Evolutionary conservation across 2,888 invertebrate genomes (phyloP), one percentile per base, ranked within the genome.

Genomic region (Ophraella communa): DNA sequence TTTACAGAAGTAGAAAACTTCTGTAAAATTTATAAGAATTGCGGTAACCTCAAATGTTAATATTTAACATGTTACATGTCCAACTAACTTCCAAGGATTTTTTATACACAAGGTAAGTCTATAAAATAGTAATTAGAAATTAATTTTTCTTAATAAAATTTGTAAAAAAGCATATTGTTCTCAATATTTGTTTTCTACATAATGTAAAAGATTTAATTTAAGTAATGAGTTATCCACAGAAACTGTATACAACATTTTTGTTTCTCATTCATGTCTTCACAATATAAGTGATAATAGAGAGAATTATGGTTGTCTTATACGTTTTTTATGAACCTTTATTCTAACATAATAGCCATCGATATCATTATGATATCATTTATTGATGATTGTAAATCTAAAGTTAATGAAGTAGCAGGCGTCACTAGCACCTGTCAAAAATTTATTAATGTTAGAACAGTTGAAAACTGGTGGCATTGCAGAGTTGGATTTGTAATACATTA

Each of bases 381-480:
- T 80, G 77, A 75, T 74, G 76, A 76, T 78, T 80, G 78, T 81
- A 80, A 80, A 80, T 80, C 80, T 79, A 76, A 72, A 76, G 76
- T 77, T 79, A 79, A 79, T 78, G 77, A 79, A 79, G 78, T 79
- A 80, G 78, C 74, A 77, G 77, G 76, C 77, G 79, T 80, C 79
- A 76, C 73, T 74, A 71, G 77, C 80, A 81, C 80, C 80, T 81
- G 80, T 79, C 79, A 78, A 76, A 74, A 75, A 75, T 74, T 74
- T 73, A 72, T 72, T 74, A 39, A 39, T 23, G 58, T n/a, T n/a
- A n/a, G n/a, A n/a, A n/a, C n/a, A n/a, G n/a, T 4, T 4, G 14
- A 39, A 39, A 39, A 1, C 14, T 39, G 14, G 7, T 4, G 39
- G 7, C 8, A 39, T 39, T 17, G 17, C 39, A 39, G 39, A 39